Evolutionary conservation across 2,797 vertebrate species (phyloP).

Genomic region (Craterocephalus amniculus): DNA sequence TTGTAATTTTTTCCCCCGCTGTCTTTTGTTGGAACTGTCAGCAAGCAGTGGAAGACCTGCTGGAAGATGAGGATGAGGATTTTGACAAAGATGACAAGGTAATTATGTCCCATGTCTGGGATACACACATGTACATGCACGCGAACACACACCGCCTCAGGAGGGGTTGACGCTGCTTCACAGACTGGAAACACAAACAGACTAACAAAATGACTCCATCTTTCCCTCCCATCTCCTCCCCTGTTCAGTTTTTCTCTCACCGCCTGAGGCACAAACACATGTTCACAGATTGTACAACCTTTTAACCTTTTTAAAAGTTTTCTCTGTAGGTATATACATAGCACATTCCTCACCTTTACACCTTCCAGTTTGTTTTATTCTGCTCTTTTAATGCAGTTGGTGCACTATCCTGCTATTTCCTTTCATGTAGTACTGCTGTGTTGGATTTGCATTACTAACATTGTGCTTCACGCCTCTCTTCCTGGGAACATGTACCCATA

Average conservation of each 20-base stretch:
- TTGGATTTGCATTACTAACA: constrained; percentile 42
- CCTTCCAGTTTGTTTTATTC: constrained; percentile 24
- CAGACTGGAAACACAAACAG: constrained; percentile 72
- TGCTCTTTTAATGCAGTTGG: constrained; percentile 29
- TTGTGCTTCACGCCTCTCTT: constrained; percentile 55
- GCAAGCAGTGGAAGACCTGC: constrained; percentile 97
- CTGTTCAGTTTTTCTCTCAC: constrained; percentile 47
- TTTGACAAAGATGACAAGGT: constrained; percentile 99
- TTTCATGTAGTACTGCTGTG: constrained; percentile 31
- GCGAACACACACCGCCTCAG: constrained; percentile 51
- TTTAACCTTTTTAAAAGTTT: constrained; percentile 72
- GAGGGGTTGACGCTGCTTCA: constrained; percentile 62
- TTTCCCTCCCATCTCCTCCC: constrained; percentile 44
- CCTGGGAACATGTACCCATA: constrained; percentile 69
- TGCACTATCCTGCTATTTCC: constrained; percentile 26
- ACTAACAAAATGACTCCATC: constrained; percentile 63
- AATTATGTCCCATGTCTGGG: constrained; percentile 90
- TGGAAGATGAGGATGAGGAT: constrained; percentile 98
- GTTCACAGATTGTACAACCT: constrained; percentile 70
- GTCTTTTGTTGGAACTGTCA: constrained; percentile 67
- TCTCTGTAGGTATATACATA: constrained; percentile 37
- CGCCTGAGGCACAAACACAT: constrained; percentile 68
- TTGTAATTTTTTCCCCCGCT: constrained; percentile 74
- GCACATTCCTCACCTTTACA: constrained; percentile 51
- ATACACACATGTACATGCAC: constrained; percentile 26